Evolutionary conservation across 1,140 invertebrate species (phyloP).

Genomic region (Eumeta japonica): DNA sequence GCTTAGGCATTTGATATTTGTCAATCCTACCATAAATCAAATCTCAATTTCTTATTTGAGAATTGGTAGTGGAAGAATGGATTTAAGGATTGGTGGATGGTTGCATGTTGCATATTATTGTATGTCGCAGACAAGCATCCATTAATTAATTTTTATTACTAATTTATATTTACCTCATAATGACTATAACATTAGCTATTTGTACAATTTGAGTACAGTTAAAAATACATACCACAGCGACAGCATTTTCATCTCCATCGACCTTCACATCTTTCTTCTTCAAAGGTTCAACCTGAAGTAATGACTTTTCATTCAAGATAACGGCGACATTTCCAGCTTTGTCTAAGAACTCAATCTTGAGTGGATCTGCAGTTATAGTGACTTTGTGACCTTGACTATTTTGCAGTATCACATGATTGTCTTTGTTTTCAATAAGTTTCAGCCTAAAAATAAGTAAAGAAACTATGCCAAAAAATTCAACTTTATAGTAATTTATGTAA

Average conservation of each 20-base stretch:
- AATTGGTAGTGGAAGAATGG: not conserved
- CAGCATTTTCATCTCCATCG: constrained; percentile 29
- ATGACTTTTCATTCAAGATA: constrained; percentile 82
- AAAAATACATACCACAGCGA: constrained; percentile 24
- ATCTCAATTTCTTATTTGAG: too few relatives aligned
- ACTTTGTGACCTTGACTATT: constrained; percentile 69
- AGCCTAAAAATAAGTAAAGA: constrained; percentile 22
- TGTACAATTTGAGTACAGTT: not conserved
- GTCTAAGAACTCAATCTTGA: constrained; percentile 82
- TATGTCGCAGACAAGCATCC: too few relatives aligned
- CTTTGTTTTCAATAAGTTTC: constrained; percentile 31
- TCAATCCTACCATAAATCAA: too few relatives aligned
- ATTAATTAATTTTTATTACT: too few relatives aligned
- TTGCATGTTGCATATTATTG: not conserved
- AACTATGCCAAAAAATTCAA: too few relatives aligned
- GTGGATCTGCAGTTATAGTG: constrained; percentile 72
- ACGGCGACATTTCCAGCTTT: constrained; percentile 70
- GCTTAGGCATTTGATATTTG: too few relatives aligned
- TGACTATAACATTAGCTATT: not conserved
- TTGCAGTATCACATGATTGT: constrained; percentile 54
- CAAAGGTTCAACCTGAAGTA: constrained; percentile 91
- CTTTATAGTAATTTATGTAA: too few relatives aligned
- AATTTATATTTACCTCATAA: not conserved
- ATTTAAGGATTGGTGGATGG: too few relatives aligned
- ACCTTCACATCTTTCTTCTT: constrained; percentile 61